Evolutionary conservation across 2,888 invertebrate species (phyloP), one percentile per base, ranked within the genome.

Genomic region (Agrenia bidenticulata): DNA sequence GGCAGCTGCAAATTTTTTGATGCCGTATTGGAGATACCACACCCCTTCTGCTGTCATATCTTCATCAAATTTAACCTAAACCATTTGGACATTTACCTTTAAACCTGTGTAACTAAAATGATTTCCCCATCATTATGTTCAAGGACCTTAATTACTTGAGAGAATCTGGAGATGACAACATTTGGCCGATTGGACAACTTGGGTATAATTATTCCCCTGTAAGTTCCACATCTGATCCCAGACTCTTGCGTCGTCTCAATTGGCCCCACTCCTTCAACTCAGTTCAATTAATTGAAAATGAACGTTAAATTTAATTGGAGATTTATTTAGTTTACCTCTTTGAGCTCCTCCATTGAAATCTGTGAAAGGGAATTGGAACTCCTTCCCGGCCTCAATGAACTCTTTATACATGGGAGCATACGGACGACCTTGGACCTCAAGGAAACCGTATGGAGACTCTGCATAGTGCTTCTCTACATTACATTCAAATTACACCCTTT

Each of bases 261-360:
- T 41, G 27, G 32, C 24, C 53, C 61, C 32, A 62, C 53, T 13
- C 63, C 66, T 63, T 4, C 27, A n/a, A 42, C 21, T n/a, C 4
- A 21, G 9, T 26, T n/a, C n/a, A n/a, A n/a, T n/a, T n/a, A n/a
- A n/a, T n/a, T n/a, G n/a, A n/a, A n/a, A n/a, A n/a, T n/a, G n/a
- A n/a, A 51, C 32, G 13, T 17, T 51, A n/a, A 0, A 90, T 84
- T 78, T 86, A 86, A 0, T 89, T 89, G 0, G 11, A 21, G 7
- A 23, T 15, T 23, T 87, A 15, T 94, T 85, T 78, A 94, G 13
- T 24, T 42, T 51, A 70, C 70, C 70, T 61, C 59, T 26, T 53
- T 70, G 70, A 1, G 67, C 60, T n/a, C 67, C 67, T 27, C 70
- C 70, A 53, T 70, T 70, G n/a, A 58, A 53, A 55, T 70, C 70